A percentile compares a stretch with the other conserved stretches of the same genome.
These are phyloP conservation scores for Palloptera scutellata DNA, from an alignment of 2,888 invertebrate species.

Conservation along the genomic window DNA sequence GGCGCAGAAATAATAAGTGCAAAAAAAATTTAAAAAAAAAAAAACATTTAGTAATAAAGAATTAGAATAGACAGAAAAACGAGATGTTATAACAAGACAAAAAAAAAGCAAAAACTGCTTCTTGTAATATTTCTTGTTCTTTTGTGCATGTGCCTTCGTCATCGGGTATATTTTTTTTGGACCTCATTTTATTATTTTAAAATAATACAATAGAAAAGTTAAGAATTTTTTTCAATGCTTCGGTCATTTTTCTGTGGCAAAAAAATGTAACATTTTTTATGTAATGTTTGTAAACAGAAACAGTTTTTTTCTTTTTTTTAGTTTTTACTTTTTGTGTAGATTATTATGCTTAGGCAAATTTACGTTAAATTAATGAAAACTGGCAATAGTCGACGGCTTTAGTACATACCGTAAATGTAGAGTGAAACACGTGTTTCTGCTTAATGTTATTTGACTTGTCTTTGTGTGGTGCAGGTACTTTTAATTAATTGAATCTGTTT, in stretches of 20 bases:
- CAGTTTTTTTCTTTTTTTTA: background rate
- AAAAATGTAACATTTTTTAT: background rate
- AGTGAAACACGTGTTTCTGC: conserved; percentile 5
- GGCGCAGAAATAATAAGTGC: too few relatives aligned
- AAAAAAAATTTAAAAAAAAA: conserved; percentile 33
- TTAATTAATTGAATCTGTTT: background rate
- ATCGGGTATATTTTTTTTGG: background rate
- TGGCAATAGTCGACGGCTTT: background rate
- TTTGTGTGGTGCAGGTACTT: conserved; percentile 1
- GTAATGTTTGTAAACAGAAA: conserved; percentile 3
- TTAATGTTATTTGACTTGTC: background rate
- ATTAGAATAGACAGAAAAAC: background rate
- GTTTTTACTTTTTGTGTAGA: too few relatives aligned
- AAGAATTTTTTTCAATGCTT: background rate
- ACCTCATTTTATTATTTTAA: background rate
- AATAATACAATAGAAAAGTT: too few relatives aligned
- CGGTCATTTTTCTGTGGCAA: background rate
- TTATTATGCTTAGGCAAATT: too few relatives aligned
- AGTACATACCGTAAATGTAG: background rate
- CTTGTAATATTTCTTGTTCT: background rate
- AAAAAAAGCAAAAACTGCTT: background rate
- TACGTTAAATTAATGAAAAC: background rate
- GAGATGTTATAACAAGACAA: background rate
- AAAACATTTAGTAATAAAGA: conserved; percentile 38
- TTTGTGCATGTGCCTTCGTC: background rate